Base-by-base conservation (phyloP, 2,797 vertebrate genomes). In the Valencia hispanica region DNA sequence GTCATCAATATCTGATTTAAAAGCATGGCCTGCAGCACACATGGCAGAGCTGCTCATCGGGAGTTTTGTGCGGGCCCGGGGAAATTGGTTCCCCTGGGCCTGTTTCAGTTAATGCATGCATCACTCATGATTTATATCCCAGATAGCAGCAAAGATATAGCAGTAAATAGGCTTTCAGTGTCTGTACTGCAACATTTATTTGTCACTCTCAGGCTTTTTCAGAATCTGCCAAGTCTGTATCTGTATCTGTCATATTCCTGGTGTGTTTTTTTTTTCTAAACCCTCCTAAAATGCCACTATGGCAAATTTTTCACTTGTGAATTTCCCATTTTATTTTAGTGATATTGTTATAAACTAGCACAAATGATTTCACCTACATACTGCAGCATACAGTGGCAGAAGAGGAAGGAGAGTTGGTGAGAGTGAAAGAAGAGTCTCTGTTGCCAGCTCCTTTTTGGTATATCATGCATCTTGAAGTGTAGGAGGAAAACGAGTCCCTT, bases 1-100 rank as follows among this genome's bases (percentile, higher is more conserved):
- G 86, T 90, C 89, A 92, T 91, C 90, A 87, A 85, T 93, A 89
- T 90, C 88, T 92, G 85, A 92, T 94, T 92, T 86, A 85, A 92
- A 93, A 87, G 87, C 78, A 72, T 72, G 76, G 84, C 88, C 88
- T 80, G 81, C 71, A 79, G 81, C 27, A 10, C 80, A 82, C 78
- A 34, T 84, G 57, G 86, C 84, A 65, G 80, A 74, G 36, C 80
- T 87, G 70, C 83, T 91, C 88, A 79, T 82, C 78, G 59, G 71
- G 80, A 75, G 80, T 89, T 91, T 86, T 87, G 87, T n/a, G 77
- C 69, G 55, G 81, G 51, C 91, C 72, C 85, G 14, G 32, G 80
- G 86, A 90, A 89, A 57, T 43, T 68, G 70, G 82, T 68, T 89
- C 86, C 72, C 83, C 45, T 66, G 78, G 79, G 87, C 82, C 73